phyloP scores from a whole-genome alignment of 1,140 invertebrate genomes.

The Cydia splendana region DNA sequence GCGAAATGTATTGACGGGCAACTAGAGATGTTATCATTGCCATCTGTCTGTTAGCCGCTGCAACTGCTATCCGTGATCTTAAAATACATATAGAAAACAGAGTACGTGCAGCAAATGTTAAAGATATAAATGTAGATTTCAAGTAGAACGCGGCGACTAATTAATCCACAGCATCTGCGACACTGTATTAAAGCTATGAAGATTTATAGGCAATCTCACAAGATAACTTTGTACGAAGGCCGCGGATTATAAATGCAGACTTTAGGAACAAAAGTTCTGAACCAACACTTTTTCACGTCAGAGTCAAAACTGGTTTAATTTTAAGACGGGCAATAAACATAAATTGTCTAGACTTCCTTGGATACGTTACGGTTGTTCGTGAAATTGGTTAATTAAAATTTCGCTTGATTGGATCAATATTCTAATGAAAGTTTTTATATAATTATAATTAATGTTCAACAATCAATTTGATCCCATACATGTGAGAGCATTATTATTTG shows the following conservation, averaged over 20 bases:
- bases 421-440: constrained; percentile 21
- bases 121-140: constrained; percentile 33
- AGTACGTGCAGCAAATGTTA: constrained; percentile 18
- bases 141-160: constrained; percentile 30
- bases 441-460: constrained; percentile 25
- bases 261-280: constrained; percentile 7
- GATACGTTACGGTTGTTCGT: constrained; percentile 27
- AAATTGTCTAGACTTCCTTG: constrained; percentile 30
- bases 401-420: constrained; percentile 25
- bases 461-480: constrained; percentile 2
- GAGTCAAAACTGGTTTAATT: constrained; percentile 18
- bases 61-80: constrained; percentile 18
- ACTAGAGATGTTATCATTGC: constrained; percentile 27
- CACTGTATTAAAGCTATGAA: constrained; percentile 30
- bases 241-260: constrained; percentile 12
- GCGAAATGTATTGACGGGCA: constrained; percentile 21
- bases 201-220: constrained; percentile 27
- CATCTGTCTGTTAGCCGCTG: constrained; percentile 31
- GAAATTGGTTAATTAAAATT: constrained; percentile 31
- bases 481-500: constrained; percentile 19
- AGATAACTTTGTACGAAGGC: constrained; percentile 27
- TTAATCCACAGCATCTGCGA: constrained; percentile 31
- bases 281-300: background rate
- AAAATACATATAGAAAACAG: constrained; percentile 15
- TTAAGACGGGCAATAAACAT: constrained; percentile 23